Evolutionary conservation across 2,113 vertebrate genomes (phyloP), one percentile per base, ranked within the genome.

Genomic region (Glaucidium brasilianum): DNA sequence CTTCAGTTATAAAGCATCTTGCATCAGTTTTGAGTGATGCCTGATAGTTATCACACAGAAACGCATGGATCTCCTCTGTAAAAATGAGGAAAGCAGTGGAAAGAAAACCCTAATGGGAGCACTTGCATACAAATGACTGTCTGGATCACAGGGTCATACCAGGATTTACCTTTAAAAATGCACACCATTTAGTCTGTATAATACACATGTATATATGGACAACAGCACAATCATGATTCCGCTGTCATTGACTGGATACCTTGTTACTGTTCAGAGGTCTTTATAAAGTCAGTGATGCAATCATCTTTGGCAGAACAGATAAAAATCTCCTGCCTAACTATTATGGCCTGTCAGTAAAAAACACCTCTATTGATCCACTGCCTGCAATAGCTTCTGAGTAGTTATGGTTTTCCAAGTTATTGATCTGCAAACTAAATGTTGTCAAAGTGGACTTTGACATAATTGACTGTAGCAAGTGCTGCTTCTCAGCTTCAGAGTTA

Each of bases 361-460:
- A 22, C 11, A 23, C n/a, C 53, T 69, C 67, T 52, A 27, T 30
- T 94, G 66, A 88, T 79, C 50, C 78, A 66, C 19, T 30, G 52
- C 35, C 32, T 84, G 26, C 17, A 50, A 53, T 27, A 43, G 73
- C 56, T 84, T 78, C 85, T 78, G 41, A 83, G 64, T 39, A 25
- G 4, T 59, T 92, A 60, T 3, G 3, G 72, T 75, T 55, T 90
- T 88, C 30, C 14, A 60, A 85, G 27, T n/a, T 84, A 97, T 39
- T 82, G 90, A 94, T 96, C 74, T 78, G 43, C 66, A 88, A 88
- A 66, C 25, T 43, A 92, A 84, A 91, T 30, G n/a, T 83, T 94
- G 87, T 71, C 87, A 78, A 68, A 80, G 27, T 15, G 34, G 88
- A 49, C 27, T 53, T 85, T 83, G 26, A 59, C 60, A 75, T 19